Base-by-base conservation (phyloP, 1,140 invertebrate genomes). In the Platyscapa corneri region DNA sequence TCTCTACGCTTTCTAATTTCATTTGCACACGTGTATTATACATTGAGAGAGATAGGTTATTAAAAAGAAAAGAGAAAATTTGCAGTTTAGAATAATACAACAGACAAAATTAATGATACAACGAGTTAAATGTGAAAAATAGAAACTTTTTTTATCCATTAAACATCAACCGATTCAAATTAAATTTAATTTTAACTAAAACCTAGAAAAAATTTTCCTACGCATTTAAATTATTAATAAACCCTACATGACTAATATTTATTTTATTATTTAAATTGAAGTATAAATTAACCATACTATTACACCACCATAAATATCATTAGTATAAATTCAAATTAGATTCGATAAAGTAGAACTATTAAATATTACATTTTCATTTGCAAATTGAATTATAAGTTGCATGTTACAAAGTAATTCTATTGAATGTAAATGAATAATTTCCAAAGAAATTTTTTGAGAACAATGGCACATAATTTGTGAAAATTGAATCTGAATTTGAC, bases 231-330 rank as follows among this genome's bases (percentile, higher is more conserved):
- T 60, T 27, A 60, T 60, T 60, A 27, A 3, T 27, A 27, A 5
- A 23, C 56, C 27, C 2, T 60, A 3, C 56, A 60, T 27, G 56
- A 60, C 56, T 60, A 60, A 60, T 53, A 60, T 60, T 60, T 53
- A 60, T 60, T 60, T 60, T 60, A 60, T 60, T 60, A 60, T 60
- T 60, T 60, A 60, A 60, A 60, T 60, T 60, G 27, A 60, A 60
- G 10, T 23, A 60, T 60, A 60, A 60, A 60, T 60, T 60, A 60
- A 60, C 1, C 27, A 27, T 60, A 60, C 56, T 27, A 23, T 60
- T 60, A 60, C 56, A 60, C 23, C 56, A 14, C 56, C 27, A 5
- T 27, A 60, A 60, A 60, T 60, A 60, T 23, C 56, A 60, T 27
- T 23, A 60, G 27, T 60, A 60, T 60, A 23, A 27, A 60, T 60